Percentiles rank a stretch among this genome's conserved stretches.
Evolutionary conservation across 2,797 vertebrate species (phyloP).

Genomic region (Cercopithecus diana): DNA sequence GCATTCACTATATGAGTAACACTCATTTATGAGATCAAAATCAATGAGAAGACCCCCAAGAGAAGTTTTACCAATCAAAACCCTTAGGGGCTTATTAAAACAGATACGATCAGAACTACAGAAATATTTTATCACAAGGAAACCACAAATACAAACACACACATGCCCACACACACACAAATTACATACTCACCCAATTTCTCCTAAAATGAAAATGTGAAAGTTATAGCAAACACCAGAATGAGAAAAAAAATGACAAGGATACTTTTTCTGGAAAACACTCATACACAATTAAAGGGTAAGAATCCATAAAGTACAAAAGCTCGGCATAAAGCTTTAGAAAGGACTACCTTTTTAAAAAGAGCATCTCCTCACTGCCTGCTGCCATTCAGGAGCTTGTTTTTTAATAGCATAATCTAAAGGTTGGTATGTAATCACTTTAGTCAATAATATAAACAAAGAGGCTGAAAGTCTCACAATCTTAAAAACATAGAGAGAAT

Average conservation of each 20-base stretch:
- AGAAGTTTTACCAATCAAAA: not conserved
- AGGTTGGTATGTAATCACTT: not conserved
- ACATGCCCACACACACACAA: rapidly evolving
- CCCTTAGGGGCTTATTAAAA: constrained; percentile 2
- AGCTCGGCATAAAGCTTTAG: not conserved
- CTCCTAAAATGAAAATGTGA: constrained; percentile 23
- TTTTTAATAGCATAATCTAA: not conserved
- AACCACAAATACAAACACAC: not conserved
- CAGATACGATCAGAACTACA: not conserved
- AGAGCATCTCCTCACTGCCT: not conserved
- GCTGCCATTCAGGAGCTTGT: not conserved
- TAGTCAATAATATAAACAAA: constrained; percentile 1
- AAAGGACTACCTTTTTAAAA: not conserved
- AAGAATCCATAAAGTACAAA: not conserved
- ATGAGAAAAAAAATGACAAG: not conserved
- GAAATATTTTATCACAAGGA: not conserved
- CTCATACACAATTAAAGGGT: not conserved
- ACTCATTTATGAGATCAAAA: not conserved
- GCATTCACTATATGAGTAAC: not conserved
- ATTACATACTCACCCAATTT: not conserved
- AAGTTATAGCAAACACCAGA: not conserved
- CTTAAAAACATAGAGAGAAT: not conserved
- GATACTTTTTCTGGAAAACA: not conserved
- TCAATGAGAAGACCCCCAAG: not conserved
- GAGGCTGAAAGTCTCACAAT: not conserved